phyloP scores from a whole-genome alignment of 2,888 invertebrate species.

The Drosophila lacicola region DNA sequence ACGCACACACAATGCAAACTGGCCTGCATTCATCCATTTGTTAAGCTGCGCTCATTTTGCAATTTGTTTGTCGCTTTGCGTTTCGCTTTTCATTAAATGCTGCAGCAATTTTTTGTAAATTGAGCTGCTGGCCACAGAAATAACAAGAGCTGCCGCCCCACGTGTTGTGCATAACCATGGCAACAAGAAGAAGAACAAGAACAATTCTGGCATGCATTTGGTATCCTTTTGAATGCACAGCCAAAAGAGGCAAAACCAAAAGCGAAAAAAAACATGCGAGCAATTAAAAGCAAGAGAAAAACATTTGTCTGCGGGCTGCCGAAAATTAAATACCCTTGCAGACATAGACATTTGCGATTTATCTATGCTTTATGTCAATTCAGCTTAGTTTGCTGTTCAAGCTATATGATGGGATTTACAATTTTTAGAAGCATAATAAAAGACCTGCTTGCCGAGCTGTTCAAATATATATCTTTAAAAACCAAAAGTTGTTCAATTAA shows the following conservation, averaged over 20 bases:
- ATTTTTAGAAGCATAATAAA: too few species aligned
- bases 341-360: neutral
- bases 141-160: constrained; percentile 29
- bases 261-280: constrained; percentile 62
- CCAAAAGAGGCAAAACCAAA: constrained; percentile 26
- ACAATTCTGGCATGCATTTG: constrained; percentile 9
- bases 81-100: constrained; percentile 64
- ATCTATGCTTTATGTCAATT: too few species aligned
- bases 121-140: constrained; percentile 60
- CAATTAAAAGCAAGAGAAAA: constrained; percentile 58
- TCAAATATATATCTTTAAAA: too few species aligned
- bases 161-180: constrained; percentile 4
- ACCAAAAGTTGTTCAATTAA: too few species aligned
- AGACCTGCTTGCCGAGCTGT: too few species aligned
- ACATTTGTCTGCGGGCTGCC: neutral
- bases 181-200: constrained; percentile 6
- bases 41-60: constrained; percentile 61
- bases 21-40: constrained; percentile 54
- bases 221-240: constrained; percentile 35
- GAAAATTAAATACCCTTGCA: constrained; percentile 7
- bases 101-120: constrained; percentile 49
- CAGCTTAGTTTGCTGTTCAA: too few species aligned
- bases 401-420: too few species aligned
- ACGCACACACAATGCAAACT: constrained; percentile 5
- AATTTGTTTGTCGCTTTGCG: constrained; percentile 54